Base-by-base conservation (phyloP, 1,140 invertebrate genomes). In the Bombus turneri region DNA sequence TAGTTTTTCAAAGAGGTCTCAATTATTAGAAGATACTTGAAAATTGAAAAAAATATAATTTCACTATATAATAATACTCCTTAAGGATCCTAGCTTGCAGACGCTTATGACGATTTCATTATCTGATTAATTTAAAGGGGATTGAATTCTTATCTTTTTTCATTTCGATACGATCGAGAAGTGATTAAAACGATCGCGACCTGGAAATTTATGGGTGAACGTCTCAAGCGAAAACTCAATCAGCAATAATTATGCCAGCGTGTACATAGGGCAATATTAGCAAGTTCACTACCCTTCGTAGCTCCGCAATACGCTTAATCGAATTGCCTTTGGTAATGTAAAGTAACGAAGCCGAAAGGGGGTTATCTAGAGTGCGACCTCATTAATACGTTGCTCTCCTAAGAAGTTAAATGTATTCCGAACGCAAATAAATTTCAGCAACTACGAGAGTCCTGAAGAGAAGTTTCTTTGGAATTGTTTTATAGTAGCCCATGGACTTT, bases 381-480 rank as follows among this genome's bases (percentile, higher is more conserved):
- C 88, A 86, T 91, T 91, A 91, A 91, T 91, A 91, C 85, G 83
- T 86, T 79, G 81, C 81, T 81, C 68, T 47, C 6, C 31, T 1
- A 81, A 69, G 83, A 91, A 91, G 87, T 91, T 91, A 83, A 83
- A 88, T 84, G 83, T 87, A 68, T 90, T 89, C 69, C 59, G 81
- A 83, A 75, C 57, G 47, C 34, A 59, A 89, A 85, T 86, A 89
- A 91, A 87, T 90, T 91, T 83, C 64, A 64, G 28, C 84, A 62
- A 78, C 73, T 90, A 77, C 57, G 53, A 85, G 64, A 71, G 31
- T 72, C 53, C n/a, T n/a, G 41, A 13, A 13, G 28, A 78, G 87
- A 90, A 91, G 86, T 91, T 89, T 87, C 83, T 85, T 69, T 66
- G 64, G 66, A 89, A 91, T 91, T 91, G 88, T 91, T 91, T 91